A percentile compares a stretch with the other conserved stretches of the same genome.
Conservation (phyloP, 1,140 invertebrate species). For the Teleogryllus occipitalis region DNA sequence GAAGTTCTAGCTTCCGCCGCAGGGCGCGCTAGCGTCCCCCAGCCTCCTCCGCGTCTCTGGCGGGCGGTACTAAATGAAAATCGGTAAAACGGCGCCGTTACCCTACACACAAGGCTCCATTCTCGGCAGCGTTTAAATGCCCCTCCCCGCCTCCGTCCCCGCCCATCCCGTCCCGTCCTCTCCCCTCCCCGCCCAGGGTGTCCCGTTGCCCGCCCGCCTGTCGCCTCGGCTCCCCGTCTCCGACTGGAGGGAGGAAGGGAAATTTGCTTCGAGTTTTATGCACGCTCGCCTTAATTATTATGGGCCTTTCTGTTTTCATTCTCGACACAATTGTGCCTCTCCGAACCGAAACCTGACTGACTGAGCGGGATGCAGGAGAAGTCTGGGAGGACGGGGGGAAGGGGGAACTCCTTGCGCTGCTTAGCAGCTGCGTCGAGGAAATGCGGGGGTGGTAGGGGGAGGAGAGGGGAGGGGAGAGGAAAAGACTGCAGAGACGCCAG, state of each 20-base stretch:
- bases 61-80: not conserved
- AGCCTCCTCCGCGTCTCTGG: not conserved
- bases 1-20: not conserved
- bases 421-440: no score
- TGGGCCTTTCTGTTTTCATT: conserved; percentile 4
- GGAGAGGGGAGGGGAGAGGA: no score
- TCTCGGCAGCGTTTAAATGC: not conserved
- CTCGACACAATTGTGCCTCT: not conserved
- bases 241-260: not conserved
- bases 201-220: not conserved
- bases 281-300: not conserved
- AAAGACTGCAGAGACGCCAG: no score
- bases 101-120: not conserved
- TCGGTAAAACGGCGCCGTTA: not conserved
- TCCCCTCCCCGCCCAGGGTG: not conserved
- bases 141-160: not conserved
- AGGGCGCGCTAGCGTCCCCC: not conserved
- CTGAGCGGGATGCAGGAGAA: not conserved
- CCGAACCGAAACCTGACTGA: conserved; percentile 3
- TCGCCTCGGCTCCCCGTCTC: not conserved
- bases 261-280: not conserved
- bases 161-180: not conserved
- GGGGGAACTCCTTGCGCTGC: no score
- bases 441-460: no score
- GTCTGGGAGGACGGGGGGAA: no score